Evolutionary conservation across 2,797 vertebrate species (phyloP), one percentile per base, ranked within the genome.

Genomic region (Pantherophis alleghaniensis): DNA sequence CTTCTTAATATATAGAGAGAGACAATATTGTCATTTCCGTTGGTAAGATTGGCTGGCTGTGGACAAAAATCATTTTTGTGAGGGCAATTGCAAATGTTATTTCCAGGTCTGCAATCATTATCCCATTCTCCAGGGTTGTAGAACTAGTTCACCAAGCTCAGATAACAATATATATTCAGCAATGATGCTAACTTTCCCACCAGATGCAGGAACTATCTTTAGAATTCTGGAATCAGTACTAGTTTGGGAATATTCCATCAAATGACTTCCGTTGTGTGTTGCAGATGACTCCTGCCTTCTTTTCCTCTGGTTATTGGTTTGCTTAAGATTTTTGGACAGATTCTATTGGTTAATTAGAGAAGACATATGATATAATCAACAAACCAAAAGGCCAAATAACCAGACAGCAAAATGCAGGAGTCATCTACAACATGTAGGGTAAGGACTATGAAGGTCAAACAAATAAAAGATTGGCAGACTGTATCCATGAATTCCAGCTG

Each of bases 31-130:
- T 92, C 51, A 55, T 42, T 87, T 55, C 60, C 42, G 9, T 69
- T 57, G 55, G 86, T n/a, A 55, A 37, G 69, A 55, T 91, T 59
- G 60, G 28, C 86, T 63, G 87, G 60, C 47, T 91, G 20, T 86
- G 87, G 60, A 63, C 51, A 87, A 86, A 91, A 91, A 60, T 91
- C 51, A 87, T 55, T 53, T 66, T 87, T 87, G 59, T 66, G 86
- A 22, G 32, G 69, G 55, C 53, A 42, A 28, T 56, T 74, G n/a
- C 42, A 66, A 87, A 91, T 91, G 86, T 56, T 87, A 88, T 69
- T 92, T 92, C 14, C 53, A 88, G 11, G 32, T 20, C n/a, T 69
- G 91, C 7, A 42, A 56, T 88, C 55, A 90, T 59, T 92, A 55
- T 57, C 22, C 56, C 51, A 63, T 32, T 87, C 55, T 88, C 53